These are phyloP conservation scores for Halichondria panicea DNA, from an alignment of 37 sponge, comb jelly and placozoan species.

Conservation along the genomic window DNA sequence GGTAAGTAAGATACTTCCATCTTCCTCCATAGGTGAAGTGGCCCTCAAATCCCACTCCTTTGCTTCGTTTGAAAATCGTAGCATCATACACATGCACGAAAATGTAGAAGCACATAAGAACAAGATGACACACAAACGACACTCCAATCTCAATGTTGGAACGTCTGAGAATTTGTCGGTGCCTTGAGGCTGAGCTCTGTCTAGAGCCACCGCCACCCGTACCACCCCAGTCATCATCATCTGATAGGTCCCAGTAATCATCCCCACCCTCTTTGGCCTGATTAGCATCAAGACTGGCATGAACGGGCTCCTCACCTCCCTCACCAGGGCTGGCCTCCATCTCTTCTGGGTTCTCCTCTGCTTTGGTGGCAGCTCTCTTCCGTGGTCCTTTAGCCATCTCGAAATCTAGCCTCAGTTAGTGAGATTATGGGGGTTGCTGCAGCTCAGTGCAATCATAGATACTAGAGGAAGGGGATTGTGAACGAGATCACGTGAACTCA, in stretches of 20 bases:
- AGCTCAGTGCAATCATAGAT: no score
- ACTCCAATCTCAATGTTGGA: constrained; percentile 2
- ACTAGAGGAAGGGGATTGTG: no score
- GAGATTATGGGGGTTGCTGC: not conserved
- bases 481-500: no score
- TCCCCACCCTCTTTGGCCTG: not conserved
- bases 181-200: not conserved
- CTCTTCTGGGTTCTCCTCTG: no score
- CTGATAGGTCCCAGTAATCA: constrained; percentile 31
- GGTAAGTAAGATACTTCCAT: constrained; percentile 83
- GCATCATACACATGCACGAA: constrained; percentile 72
- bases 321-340: no score
- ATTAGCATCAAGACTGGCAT: not conserved
- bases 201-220: not conserved
- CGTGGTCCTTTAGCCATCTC: not conserved
- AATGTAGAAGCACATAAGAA: constrained; percentile 57
- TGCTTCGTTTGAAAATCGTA: constrained; percentile 39
- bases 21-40: constrained; percentile 49
- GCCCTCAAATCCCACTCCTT: constrained; percentile 38
- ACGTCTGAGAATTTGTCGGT: constrained; percentile 1
- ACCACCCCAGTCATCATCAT: constrained; percentile 31
- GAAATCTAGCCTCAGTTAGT: not conserved
- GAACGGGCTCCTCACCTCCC: constrained; percentile 12
- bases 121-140: constrained; percentile 43
- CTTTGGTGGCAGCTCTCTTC: no score